These are phyloP conservation scores for Criorhina ranunculi DNA, from an alignment of 2,888 invertebrate genomes.

Conservation along the genomic window DNA sequence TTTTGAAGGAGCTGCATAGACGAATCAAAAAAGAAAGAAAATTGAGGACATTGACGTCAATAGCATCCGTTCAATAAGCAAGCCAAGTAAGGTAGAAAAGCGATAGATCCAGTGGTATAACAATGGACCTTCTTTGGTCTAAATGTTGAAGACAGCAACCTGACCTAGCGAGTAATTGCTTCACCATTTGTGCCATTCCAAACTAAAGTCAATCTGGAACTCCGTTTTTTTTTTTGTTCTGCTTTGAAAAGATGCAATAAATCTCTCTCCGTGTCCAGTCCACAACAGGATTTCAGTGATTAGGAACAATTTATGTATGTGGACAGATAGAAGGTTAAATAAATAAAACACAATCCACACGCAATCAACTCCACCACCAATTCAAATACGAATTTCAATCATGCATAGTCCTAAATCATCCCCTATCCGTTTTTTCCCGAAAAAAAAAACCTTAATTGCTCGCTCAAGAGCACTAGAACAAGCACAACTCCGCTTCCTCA, in stretches of 20 bases:
- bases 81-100: too few species aligned
- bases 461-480: conserved; percentile 25
- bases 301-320: not conserved
- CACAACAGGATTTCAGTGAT: not conserved
- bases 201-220: too few species aligned
- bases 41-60: too few species aligned
- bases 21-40: too few species aligned
- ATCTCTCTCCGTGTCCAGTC: not conserved
- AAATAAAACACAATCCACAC: not conserved
- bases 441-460: conserved; percentile 50
- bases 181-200: too few species aligned
- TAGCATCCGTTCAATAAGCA: too few species aligned
- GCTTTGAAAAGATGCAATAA: not conserved
- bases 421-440: conserved; percentile 4
- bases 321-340: not conserved
- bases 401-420: conserved; percentile 28
- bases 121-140: too few species aligned
- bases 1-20: too few species aligned
- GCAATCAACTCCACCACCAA: not conserved
- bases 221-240: too few species aligned
- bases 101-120: too few species aligned
- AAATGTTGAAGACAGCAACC: too few species aligned
- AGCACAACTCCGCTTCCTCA: conserved; percentile 23
- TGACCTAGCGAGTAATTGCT: too few species aligned
- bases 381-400: not conserved